Evolutionary conservation across 2,113 vertebrate genomes (phyloP).

Genomic region (Oostethus manadensis): DNA sequence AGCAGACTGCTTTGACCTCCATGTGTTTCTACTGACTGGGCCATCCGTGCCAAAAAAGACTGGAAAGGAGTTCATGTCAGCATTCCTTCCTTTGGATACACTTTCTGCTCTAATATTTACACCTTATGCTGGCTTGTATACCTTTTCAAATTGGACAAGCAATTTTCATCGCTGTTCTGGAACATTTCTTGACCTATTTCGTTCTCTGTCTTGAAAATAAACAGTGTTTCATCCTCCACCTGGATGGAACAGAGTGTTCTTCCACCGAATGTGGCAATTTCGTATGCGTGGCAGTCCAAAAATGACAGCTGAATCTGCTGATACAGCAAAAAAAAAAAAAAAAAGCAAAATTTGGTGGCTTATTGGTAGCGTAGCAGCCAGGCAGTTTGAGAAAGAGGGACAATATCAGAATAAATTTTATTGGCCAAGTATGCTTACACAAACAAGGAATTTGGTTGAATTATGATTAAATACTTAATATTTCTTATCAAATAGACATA

Average conservation of each 20-base stretch:
- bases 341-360: neutral
- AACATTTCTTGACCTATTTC: conserved; percentile 18
- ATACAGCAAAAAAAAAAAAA: conserved; percentile 40
- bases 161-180: conserved; percentile 1
- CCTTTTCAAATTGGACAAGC: neutral
- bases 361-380: conserved; percentile 54
- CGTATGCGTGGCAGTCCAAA: neutral
- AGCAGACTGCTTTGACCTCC: conserved; percentile 18
- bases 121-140: neutral
- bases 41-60: conserved; percentile 13
- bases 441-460: too few species aligned
- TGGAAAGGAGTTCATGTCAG: neutral
- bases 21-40: conserved; percentile 2
- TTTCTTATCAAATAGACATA: too few species aligned
- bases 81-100: neutral
- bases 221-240: neutral
- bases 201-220: conserved; percentile 16
- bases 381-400: conserved; percentile 22
- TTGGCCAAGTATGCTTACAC: too few species aligned
- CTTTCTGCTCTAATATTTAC: neutral
- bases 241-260: conserved; percentile 2
- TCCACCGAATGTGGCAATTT: conserved; percentile 17
- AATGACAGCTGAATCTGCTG: conserved; percentile 38
- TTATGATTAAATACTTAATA: too few species aligned
- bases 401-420: too few species aligned